Evolutionary conservation across 2,888 invertebrate genomes (phyloP), one percentile per base, ranked within the genome.

Genomic region (Rhagonycha lutea): DNA sequence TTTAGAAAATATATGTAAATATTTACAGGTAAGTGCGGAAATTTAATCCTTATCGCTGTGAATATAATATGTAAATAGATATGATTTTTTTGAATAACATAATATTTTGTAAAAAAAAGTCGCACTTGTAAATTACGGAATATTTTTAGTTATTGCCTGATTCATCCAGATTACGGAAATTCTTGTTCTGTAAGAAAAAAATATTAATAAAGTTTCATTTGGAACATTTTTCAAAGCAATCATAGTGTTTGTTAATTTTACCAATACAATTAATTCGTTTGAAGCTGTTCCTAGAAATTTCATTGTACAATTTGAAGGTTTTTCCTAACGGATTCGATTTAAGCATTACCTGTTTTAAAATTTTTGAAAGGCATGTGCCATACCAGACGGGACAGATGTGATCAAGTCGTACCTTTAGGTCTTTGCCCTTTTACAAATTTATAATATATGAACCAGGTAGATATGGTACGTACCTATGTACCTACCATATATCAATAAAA

Each of bases 331-430:
- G 63, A 65, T 65, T 65, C 63, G 24, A 65, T 23, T 65, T 65
- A 14, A 18, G 24, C 26, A 65, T 68, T 72, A 72, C 72, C 72
- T 72, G 72, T 65, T 68, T 24, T 14, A 14, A 68, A 72, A 24
- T 18, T 65, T 71, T 71, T 67, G 28, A 61, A 73, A 68, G 63
- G 69, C 73, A 73, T 73, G 73, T 73, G 73, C 73, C 62, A 18
- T 72, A 63, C 69, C 69, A 65, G 63, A 65, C 63, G 26, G 23
- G 73, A 63, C 73, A 73, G 73, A 73, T 73, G 73, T 62, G 62
- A 61, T 69, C 73, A 73, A 62, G 29, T 65, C 65, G 47, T 63
- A 71, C 71, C 65, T 71, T 71, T 65, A 65, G 71, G 71, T 32
- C 71, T 71, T 71, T 71, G 71, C 71, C 65, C 71, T 71, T 71